phyloP scores from a whole-genome alignment of 2,888 invertebrate species.

The Furcula furcula region DNA sequence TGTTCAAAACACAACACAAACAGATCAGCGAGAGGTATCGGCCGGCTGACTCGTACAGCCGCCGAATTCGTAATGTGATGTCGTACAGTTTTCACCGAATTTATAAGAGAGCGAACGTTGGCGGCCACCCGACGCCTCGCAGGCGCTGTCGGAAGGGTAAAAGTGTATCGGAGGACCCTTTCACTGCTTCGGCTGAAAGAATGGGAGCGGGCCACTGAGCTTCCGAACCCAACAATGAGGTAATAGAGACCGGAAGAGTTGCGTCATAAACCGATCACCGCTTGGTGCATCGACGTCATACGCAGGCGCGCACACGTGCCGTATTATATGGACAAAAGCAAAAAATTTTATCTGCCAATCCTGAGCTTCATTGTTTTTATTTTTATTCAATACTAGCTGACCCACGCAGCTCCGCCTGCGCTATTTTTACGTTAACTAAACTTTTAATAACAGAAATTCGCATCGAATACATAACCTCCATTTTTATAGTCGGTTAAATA shows the following conservation, averaged over 20 bases:
- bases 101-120: conserved; percentile 71
- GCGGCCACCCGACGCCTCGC: conserved; percentile 54
- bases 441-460: no score
- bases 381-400: no score
- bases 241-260: conserved; percentile 71
- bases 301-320: conserved; percentile 22
- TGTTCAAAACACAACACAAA: conserved; percentile 53
- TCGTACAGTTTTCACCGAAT: conserved; percentile 75
- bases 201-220: conserved; percentile 71
- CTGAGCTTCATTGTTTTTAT: no score
- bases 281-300: conserved; percentile 55
- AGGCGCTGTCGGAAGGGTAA: conserved; percentile 65
- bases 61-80: conserved; percentile 80
- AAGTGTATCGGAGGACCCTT: conserved; percentile 77
- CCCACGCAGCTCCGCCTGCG: no score
- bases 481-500: no score
- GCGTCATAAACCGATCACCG: conserved; percentile 61
- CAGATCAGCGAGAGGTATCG: conserved; percentile 49
- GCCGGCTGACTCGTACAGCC: conserved; percentile 69
- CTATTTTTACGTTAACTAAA: no score
- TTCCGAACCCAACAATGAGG: conserved; percentile 74
- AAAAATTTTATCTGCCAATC: no score
- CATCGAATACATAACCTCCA: no score
- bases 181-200: conserved; percentile 76
- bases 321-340: no score